Evolutionary conservation across 2,797 vertebrate species (phyloP), one percentile per base, ranked within the genome.

Genomic region (Harpagifer antarcticus): DNA sequence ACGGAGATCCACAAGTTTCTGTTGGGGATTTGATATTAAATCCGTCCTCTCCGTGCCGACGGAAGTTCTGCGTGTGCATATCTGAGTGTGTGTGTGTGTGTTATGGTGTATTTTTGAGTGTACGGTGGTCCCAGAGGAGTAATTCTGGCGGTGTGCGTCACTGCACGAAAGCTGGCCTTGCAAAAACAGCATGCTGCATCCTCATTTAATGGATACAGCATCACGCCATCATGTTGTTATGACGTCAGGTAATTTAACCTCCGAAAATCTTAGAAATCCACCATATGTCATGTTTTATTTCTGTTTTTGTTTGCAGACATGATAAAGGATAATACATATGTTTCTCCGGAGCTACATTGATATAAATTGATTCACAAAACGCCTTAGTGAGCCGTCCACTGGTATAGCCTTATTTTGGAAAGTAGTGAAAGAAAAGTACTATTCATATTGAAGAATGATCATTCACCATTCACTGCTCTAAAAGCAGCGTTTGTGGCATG

Each of bases 11-110:
- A 47, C 37, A 15, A 31, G 60, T 86, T 87, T 89, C 92, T 88
- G 81, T 60, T 74, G 91, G 89, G 91, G 85, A 84, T 84, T 80
- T 78, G 82, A 91, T 85, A 90, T 74, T 68, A 94, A 92, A 91
- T 90, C 88, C 88, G 89, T 84, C 88, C 82, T 81, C 76, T 69
- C 63, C 66, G 53, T 67, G 69, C 76, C 72, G 62, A 81, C 68
- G 71, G 67, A 59, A 27, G 65, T 27, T 62, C 70, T 70, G 31
- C 62, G 20, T 59, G 66, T 54, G 43, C 17, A 17, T 72, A 73
- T 76, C 1, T 73, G 67, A 57, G 71, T 67, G 4, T 58, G 44
- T 58, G 27, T 47, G 78, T 12, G 62, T 15, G 62, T 71, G 53
- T 64, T 54, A 44, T 57, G 37, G 77, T 77, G 66, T 63, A 44